A percentile compares a stretch with the other conserved stretches of the same genome.
These are phyloP conservation scores for Gonioctena quinquepunctata DNA, from an alignment of 1,140 invertebrate species.

Conservation along the genomic window DNA sequence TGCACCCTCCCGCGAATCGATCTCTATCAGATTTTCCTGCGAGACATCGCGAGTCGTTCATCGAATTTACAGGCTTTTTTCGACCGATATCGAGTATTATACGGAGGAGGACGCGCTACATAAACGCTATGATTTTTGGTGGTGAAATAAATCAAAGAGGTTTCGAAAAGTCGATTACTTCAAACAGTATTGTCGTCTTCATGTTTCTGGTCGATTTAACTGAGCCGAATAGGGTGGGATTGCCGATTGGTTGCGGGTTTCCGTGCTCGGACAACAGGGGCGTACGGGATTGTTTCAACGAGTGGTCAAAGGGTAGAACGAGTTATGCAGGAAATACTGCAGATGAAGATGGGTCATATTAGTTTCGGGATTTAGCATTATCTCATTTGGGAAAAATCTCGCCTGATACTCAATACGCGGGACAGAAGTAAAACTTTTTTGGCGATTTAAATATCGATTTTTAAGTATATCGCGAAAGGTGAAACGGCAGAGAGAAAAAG, in stretches of 20 bases:
- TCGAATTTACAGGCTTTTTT: slow-evolving; percentile 10
- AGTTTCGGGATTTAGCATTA: no score
- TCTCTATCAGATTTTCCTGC: background rate
- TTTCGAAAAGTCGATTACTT: slow-evolving; percentile 5
- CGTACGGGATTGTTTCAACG: no score
- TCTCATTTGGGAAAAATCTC: no score
- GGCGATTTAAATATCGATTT: no score
- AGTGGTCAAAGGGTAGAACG: no score
- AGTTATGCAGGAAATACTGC: no score
- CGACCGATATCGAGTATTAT: background rate
- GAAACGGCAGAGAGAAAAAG: no score
- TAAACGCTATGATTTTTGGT: background rate
- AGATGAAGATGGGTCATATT: no score
- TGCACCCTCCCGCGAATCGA: background rate
- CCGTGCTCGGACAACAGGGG: background rate
- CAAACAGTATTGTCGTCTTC: slow-evolving; percentile 12
- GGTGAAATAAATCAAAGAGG: slow-evolving; percentile 12
- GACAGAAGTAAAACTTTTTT: no score
- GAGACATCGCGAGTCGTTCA: background rate
- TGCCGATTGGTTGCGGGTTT: slow-evolving; percentile 1
- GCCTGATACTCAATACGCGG: no score
- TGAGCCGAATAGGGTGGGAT: slow-evolving; percentile 1
- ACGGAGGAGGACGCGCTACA: background rate
- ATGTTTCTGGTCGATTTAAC: slow-evolving; percentile 12
- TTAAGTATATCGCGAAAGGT: no score